Conservation (phyloP, 2,888 invertebrate genomes). For the Noctua janthina region DNA sequence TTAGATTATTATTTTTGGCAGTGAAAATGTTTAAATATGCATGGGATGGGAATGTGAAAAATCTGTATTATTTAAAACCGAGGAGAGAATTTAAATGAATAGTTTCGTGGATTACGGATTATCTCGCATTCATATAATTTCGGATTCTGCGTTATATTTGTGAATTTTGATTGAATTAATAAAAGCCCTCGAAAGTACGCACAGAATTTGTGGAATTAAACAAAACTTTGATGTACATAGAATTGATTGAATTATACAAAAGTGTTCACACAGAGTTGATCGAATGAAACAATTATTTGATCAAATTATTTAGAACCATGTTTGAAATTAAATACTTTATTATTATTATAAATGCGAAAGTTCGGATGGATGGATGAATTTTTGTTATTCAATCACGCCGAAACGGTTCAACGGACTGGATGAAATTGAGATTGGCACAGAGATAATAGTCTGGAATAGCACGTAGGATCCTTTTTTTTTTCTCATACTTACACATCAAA, state of each 20-base stretch:
- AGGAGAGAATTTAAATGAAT: constrained; percentile 1
- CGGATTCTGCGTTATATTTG: neutral
- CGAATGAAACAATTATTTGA: neutral
- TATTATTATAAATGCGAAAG: too few species aligned
- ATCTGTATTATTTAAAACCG: constrained; percentile 3
- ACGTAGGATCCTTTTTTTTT: too few species aligned
- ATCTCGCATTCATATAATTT: neutral
- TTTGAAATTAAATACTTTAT: neutral
- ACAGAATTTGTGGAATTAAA: too few species aligned
- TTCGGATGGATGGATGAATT: too few species aligned
- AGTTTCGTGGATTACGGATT: constrained; percentile 10
- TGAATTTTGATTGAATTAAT: neutral
- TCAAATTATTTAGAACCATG: neutral
- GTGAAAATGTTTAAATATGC: constrained; percentile 11
- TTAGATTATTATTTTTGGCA: constrained; percentile 7
- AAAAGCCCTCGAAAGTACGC: neutral
- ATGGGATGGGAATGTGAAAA: neutral
- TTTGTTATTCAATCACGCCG: too few species aligned
- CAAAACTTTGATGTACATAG: neutral
- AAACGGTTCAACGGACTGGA: too few species aligned
- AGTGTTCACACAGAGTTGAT: neutral
- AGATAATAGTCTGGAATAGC: too few species aligned
- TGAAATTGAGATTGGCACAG: too few species aligned
- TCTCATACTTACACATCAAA: too few species aligned
- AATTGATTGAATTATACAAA: neutral